A percentile compares a stretch with the other conserved stretches of the same genome.
Evolutionary conservation across 2,888 invertebrate genomes (phyloP).

Genomic region (Cosmopolites sordidus): DNA sequence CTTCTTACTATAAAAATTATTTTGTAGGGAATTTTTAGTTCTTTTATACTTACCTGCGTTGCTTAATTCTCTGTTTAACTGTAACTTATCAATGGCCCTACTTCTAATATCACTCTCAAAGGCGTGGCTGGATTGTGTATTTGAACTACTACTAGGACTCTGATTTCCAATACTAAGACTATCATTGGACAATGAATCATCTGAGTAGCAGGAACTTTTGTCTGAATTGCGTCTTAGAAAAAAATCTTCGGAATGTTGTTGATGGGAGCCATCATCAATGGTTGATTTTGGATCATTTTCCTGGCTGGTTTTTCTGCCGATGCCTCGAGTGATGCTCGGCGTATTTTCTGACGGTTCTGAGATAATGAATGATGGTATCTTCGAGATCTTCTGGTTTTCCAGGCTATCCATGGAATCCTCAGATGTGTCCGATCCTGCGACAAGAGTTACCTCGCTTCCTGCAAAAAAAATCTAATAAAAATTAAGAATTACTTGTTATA

Average conservation of each 20-base stretch:
- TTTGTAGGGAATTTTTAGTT: too few relatives aligned
- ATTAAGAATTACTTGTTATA: too few relatives aligned
- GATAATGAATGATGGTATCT: slow-evolving; percentile 62
- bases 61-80: slow-evolving; percentile 41
- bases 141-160: slow-evolving; percentile 46
- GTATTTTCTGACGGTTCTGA: slow-evolving; percentile 70
- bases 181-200: slow-evolving; percentile 70
- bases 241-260: slow-evolving; percentile 40
- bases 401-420: slow-evolving; percentile 67
- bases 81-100: slow-evolving; percentile 39
- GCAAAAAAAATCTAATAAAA: slow-evolving; percentile 53
- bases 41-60: slow-evolving; percentile 33
- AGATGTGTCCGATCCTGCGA: slow-evolving; percentile 69
- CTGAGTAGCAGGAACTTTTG: slow-evolving; percentile 66
- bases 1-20: too few relatives aligned
- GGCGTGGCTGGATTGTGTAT: slow-evolving; percentile 44
- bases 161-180: slow-evolving; percentile 47
- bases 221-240: slow-evolving; percentile 64
- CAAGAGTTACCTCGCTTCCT: slow-evolving; percentile 77
- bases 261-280: slow-evolving; percentile 14
- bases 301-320: slow-evolving; percentile 57
- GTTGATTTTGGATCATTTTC: slow-evolving; percentile 51
- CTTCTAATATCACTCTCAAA: slow-evolving; percentile 41
- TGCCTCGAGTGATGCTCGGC: slow-evolving; percentile 76
- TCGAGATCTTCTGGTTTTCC: slow-evolving; percentile 53